Percentiles rank a stretch among this genome's conserved stretches.
phyloP scores from a whole-genome alignment of 2,888 invertebrate species.

The Scaptomyza parva region DNA sequence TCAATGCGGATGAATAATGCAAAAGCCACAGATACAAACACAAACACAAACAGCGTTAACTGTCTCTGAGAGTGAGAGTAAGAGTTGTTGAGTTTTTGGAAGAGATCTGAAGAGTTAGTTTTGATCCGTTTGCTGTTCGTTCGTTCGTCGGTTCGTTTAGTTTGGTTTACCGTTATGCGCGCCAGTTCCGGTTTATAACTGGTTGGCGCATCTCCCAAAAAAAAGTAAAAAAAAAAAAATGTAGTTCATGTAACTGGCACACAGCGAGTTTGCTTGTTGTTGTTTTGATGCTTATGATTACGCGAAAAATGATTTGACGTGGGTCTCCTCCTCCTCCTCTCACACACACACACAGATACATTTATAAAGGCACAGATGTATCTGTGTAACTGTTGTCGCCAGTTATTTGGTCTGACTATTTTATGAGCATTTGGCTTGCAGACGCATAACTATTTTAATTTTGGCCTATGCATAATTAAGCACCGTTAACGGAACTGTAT shows the following conservation, averaged over 20 bases:
- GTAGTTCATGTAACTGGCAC: conserved; percentile 76
- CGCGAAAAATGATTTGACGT: conserved; percentile 67
- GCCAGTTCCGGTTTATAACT: conserved; percentile 75
- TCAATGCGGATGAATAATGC: conserved; percentile 71
- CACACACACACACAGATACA: neutral
- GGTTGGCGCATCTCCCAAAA: conserved; percentile 52
- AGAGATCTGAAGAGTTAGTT: conserved; percentile 21
- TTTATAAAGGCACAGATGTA: conserved; percentile 1
- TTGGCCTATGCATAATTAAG: conserved; percentile 72
- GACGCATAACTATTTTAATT: conserved; percentile 50
- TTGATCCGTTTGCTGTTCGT: conserved; percentile 7
- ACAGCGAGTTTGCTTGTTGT: conserved; percentile 19
- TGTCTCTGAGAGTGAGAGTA: conserved; percentile 27
- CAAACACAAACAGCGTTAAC: conserved; percentile 36
- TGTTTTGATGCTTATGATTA: conserved; percentile 56
- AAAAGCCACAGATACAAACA: conserved; percentile 54
- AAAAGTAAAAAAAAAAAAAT: no score
- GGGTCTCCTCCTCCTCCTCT: conserved; percentile 25
- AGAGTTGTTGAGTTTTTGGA: conserved; percentile 14
- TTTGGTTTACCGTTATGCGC: conserved; percentile 70
- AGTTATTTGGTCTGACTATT: conserved; percentile 20
- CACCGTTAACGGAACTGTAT: conserved; percentile 77
- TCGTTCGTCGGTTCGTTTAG: neutral
- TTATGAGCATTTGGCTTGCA: conserved; percentile 27
- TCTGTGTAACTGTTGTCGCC: conserved; percentile 39